Percentiles rank a stretch among this genome's conserved stretches.
Conservation (phyloP, 2,797 vertebrate genomes). For the Epinephelus coioides region DNA sequence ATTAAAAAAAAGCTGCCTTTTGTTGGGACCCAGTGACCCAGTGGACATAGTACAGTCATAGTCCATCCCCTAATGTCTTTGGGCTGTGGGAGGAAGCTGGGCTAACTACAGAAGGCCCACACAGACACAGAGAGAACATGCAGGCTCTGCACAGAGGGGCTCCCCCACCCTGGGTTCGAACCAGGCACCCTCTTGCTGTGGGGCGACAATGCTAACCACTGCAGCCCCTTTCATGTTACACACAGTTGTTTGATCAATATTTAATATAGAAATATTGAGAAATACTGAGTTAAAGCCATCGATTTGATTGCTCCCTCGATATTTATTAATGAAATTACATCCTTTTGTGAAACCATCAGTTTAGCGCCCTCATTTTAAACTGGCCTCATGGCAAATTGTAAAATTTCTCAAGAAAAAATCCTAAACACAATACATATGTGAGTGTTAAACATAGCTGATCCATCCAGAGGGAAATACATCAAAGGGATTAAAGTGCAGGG, state of each 20-base stretch:
- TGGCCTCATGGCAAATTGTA: not conserved
- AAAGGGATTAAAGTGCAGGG: constrained; percentile 14
- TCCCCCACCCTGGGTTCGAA: no score
- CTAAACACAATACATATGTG: not conserved
- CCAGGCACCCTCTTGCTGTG: no score
- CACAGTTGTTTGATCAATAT: not conserved
- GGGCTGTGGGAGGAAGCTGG: no score
- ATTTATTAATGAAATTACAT: no score
- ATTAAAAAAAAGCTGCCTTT: not conserved
- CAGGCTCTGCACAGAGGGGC: no score
- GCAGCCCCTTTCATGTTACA: not conserved
- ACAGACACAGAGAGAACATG: no score
- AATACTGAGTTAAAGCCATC: not conserved
- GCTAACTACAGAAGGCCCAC: no score
- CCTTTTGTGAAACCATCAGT: no score
- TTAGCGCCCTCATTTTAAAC: not conserved
- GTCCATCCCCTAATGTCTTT: no score
- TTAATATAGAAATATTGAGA: not conserved
- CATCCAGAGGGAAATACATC: constrained; percentile 1
- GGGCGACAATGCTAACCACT: no score
- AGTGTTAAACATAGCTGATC: not conserved
- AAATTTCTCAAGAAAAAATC: not conserved
- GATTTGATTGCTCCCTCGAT: not conserved
- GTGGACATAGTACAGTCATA: no score
- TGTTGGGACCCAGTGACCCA: not conserved